These are phyloP conservation scores for Patella pellucida DNA, from an alignment of 2,888 invertebrate genomes.

Conservation along the genomic window DNA sequence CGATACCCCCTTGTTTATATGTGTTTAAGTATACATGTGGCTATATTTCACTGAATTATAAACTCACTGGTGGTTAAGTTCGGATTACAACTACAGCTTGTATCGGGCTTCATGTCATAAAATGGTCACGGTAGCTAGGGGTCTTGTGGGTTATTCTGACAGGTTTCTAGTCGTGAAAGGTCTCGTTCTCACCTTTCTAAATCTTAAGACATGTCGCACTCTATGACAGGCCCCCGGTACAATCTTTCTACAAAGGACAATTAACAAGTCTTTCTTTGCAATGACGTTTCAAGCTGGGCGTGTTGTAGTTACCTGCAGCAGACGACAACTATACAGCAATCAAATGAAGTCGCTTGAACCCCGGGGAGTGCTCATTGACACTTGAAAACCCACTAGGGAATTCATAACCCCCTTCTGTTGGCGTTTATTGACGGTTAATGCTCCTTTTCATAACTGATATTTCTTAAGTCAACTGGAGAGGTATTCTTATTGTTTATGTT, in stretches of 20 bases:
- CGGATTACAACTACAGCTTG: no score
- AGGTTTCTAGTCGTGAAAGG: not conserved
- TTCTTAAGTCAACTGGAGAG: not conserved
- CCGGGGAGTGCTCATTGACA: not conserved
- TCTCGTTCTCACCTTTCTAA: not conserved
- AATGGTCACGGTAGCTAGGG: no score
- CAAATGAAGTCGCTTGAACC: not conserved
- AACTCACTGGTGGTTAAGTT: no score
- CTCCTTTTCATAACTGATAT: conserved; percentile 3
- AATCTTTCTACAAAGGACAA: not conserved
- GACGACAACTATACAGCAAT: not conserved
- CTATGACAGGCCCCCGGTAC: not conserved
- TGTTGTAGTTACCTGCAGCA: not conserved
- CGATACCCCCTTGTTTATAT: no score
- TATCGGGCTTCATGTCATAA: no score
- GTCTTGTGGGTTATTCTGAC: no score
- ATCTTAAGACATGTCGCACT: not conserved
- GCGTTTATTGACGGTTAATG: not conserved
- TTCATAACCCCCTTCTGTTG: conserved; percentile 7
- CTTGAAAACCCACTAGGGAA: not conserved
- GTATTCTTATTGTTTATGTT: no score
- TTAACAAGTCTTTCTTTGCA: not conserved
- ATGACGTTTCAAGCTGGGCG: conserved; percentile 9
- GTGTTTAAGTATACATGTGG: no score
- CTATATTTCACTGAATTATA: no score